phyloP scores from a whole-genome alignment of 2,797 vertebrate genomes.

The Botia kubotai region DNA sequence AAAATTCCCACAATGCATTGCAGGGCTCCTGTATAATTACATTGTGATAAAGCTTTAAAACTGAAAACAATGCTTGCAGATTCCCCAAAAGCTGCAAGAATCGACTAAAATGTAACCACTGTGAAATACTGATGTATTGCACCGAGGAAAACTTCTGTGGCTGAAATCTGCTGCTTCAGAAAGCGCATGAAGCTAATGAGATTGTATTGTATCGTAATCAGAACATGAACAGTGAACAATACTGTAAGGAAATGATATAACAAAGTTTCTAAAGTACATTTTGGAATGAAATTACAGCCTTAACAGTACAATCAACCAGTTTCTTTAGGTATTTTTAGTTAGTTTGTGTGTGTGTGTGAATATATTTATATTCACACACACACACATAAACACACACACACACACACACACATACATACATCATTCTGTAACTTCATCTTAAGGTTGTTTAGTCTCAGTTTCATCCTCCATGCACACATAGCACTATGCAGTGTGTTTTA shows the following conservation, averaged over 20 bases:
- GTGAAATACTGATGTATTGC: not conserved
- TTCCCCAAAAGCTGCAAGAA: slow-evolving; percentile 2
- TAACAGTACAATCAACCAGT: not conserved
- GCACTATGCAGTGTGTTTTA: slow-evolving; percentile 60
- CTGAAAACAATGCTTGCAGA: not conserved
- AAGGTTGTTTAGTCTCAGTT: not conserved
- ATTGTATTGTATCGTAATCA: not conserved
- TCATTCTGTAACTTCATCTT: not conserved
- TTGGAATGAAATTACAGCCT: not conserved
- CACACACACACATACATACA: not conserved
- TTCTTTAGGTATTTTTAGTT: not conserved
- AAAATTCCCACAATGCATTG: slow-evolving; percentile 3
- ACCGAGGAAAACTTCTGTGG: not conserved
- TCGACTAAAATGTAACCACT: not conserved
- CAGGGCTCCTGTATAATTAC: slow-evolving; percentile 1
- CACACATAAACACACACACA: no score
- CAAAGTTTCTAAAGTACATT: not conserved
- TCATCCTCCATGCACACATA: slow-evolving; percentile 25
- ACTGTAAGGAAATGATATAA: not conserved
- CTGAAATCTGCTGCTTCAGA: slow-evolving; percentile 3
- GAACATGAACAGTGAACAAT: not conserved
- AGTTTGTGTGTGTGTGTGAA: no score
- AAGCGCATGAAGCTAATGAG: slow-evolving; percentile 13
- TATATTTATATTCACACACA: no score
- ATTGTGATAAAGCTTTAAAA: slow-evolving; percentile 11